A percentile compares a stretch with the other conserved stretches of the same genome.
Evolutionary conservation across 2,113 vertebrate species (phyloP).

Genomic region (Chaenocephalus aceratus): DNA sequence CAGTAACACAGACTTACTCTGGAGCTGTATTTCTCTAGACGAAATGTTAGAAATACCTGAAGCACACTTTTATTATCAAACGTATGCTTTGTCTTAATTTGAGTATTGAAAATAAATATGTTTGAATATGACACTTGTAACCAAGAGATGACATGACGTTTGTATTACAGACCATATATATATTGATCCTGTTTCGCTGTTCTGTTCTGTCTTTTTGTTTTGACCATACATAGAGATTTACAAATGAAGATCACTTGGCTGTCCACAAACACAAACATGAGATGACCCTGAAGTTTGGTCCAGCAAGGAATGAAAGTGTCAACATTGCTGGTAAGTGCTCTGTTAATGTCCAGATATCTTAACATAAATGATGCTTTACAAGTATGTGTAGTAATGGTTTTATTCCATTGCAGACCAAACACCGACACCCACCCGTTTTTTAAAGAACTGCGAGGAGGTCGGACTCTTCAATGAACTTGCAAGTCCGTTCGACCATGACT

Average conservation of each 20-base stretch:
- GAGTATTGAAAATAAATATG: not conserved
- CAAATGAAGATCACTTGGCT: conserved; percentile 99
- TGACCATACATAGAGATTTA: conserved; percentile 91
- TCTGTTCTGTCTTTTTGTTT: not conserved
- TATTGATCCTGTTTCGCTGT: not conserved
- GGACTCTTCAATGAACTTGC: conserved; percentile 98
- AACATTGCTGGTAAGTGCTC: conserved; percentile 94
- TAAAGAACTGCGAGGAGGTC: conserved; percentile 99
- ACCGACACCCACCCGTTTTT: conserved; percentile 96
- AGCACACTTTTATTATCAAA: not conserved
- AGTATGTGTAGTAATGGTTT: conserved; percentile 19
- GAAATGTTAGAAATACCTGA: not conserved
- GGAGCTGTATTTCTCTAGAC: not conserved
- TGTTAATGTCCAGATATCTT: not conserved
- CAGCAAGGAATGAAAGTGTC: conserved; percentile 97
- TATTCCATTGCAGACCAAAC: conserved; percentile 93
- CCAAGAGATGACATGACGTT: too few species aligned
- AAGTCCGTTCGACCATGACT: conserved; percentile 99
- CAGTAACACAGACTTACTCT: too few species aligned
- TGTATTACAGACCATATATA: too few species aligned
- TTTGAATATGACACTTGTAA: not conserved
- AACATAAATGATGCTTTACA: not conserved
- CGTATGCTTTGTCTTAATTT: not conserved
- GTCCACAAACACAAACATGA: conserved; percentile 99
- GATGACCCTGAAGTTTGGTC: conserved; percentile 99